Evolutionary conservation across 2,797 vertebrate species (phyloP).

Genomic region (Phalanger gymnotis): DNA sequence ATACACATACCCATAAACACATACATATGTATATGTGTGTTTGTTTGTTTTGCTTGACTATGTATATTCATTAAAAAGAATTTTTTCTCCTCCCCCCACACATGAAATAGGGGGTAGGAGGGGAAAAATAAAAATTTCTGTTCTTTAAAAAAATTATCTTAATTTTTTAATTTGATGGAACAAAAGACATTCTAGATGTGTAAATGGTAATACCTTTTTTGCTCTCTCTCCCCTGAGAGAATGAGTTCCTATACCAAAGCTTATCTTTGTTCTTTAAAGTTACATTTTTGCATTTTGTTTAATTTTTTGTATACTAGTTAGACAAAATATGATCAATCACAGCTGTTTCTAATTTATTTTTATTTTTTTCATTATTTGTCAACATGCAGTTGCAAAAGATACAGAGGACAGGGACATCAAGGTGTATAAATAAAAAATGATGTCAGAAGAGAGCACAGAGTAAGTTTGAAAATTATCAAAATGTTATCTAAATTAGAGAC

Average conservation of each 20-base stretch:
- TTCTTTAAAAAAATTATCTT: not conserved
- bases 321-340: not conserved
- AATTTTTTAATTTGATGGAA: not conserved
- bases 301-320: not conserved
- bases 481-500: not conserved
- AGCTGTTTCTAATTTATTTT: not conserved
- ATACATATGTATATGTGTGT: too few species aligned
- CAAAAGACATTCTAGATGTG: not conserved
- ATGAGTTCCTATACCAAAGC: not conserved
- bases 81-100: rapidly evolving
- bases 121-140: not conserved
- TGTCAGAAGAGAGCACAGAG: not conserved
- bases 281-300: not conserved
- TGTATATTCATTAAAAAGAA: not conserved
- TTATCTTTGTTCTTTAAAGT: not conserved
- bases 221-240: not conserved
- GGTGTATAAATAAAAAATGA: not conserved
- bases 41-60: not conserved
- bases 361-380: not conserved
- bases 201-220: not conserved
- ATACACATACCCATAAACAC: not conserved
- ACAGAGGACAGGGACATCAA: not conserved
- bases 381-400: not conserved
- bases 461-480: not conserved
- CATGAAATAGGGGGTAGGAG: not conserved